A percentile compares a stretch with the other conserved stretches of the same genome.
These are phyloP conservation scores for Pocillopora grandis DNA, from an alignment of 92 coral and sea anemone genomes.

Conservation along the genomic window DNA sequence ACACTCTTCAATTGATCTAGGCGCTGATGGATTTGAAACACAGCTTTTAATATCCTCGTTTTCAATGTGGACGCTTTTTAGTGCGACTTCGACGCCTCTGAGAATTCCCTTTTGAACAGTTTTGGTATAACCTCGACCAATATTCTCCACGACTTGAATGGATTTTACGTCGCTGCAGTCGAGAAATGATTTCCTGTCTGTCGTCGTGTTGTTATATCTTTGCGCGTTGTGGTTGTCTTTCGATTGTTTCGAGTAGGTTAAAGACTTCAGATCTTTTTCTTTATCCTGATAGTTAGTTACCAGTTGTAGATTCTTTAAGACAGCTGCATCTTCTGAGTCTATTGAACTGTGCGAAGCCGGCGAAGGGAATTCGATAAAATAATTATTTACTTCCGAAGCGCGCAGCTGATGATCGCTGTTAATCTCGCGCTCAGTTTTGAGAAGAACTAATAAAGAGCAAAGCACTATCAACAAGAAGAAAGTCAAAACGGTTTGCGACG, in stretches of 20 bases:
- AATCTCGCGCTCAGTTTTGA: slow-evolving; percentile 44
- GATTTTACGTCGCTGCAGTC: slow-evolving; percentile 73
- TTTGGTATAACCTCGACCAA: slow-evolving; percentile 91
- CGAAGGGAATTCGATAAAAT: slow-evolving; percentile 24
- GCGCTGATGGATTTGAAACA: slow-evolving; percentile 36
- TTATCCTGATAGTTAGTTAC: slow-evolving; percentile 1
- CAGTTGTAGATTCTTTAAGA: background rate
- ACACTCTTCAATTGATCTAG: slow-evolving; percentile 67
- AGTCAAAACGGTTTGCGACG: slow-evolving; percentile 38
- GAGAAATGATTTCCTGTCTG: slow-evolving; percentile 21
- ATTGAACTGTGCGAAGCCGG: background rate
- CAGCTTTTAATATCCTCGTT: slow-evolving; percentile 79
- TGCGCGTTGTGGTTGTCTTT: background rate
- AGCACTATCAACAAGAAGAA: slow-evolving; percentile 39
- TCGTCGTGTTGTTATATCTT: background rate
- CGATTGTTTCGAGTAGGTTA: slow-evolving; percentile 16
- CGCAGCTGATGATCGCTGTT: slow-evolving; percentile 15
- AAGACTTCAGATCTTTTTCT: slow-evolving; percentile 28
- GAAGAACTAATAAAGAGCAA: slow-evolving; percentile 46
- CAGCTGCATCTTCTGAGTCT: background rate
- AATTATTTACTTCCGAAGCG: slow-evolving; percentile 19
- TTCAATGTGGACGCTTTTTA: slow-evolving; percentile 72
- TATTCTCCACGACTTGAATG: slow-evolving; percentile 52
- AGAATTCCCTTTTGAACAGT: slow-evolving; percentile 74
- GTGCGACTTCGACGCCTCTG: slow-evolving; percentile 63